Evolutionary conservation across 2,888 invertebrate species (phyloP), one percentile per base, ranked within the genome.

Genomic region (Myopa testacea): DNA sequence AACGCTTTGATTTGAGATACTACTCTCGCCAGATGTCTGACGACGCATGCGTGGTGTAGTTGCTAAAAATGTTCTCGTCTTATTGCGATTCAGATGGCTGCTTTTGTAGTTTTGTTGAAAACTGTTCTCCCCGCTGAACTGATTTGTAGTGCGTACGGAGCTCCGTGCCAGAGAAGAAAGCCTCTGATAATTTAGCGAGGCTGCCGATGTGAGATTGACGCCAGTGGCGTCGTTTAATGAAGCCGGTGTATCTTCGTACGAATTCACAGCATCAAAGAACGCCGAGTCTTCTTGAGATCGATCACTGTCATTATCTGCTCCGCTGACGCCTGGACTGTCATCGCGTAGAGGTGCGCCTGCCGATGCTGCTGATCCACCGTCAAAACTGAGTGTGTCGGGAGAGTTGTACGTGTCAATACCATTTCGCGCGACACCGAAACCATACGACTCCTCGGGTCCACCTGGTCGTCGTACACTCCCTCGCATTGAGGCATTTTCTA

Each of bases 1-100:
- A 16, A 87, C 81, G 78, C 90, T 90, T 79, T 90, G 89, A 83
- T 88, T 89, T 52, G 89, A 89, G 45, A 89, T 88, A 81, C 89
- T 89, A 76, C 90, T 90, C 80, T 90, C 89, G 4, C 88, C 89
- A 0, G 89, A 90, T 1, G 90, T 87, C 81, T 90, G 89, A 8
- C 90, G 86, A 4, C 87, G 84, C 87, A 89, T 89, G 58, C 85
- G 83, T 1, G 85, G 83, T 38, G 85, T 84, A 37, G 85, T 84
- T 16, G 84, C 82, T 79, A 89, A 83, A 26, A 88, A 86, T 4
- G 86, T 82, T 6, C n/a, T 10, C 12, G 84, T 84, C 52, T 84
- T 85, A n/a, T 67, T 52, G 1, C 75, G 67, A 26, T 75, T 68
- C 12, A 82, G 83, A 16, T 81, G 83, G 45, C 87, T 87, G 80